These are phyloP conservation scores for Clytia hemisphaerica DNA, from an alignment of 30 jellyfish, hydroid and myxozoan genomes.

Conservation along the genomic window DNA sequence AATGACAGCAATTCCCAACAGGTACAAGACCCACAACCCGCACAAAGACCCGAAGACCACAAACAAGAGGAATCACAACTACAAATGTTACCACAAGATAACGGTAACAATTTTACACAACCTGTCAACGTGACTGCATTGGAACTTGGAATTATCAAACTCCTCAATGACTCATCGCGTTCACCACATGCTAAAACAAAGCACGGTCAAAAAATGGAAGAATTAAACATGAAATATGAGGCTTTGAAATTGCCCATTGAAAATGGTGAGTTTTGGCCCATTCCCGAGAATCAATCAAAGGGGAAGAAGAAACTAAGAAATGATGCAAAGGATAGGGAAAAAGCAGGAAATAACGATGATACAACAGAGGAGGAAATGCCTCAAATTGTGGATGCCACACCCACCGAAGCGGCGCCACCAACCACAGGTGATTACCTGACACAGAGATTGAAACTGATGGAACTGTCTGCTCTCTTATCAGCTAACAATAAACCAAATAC, in stretches of 20 bases:
- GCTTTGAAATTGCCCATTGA: constrained; percentile 26
- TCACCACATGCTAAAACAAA: neutral
- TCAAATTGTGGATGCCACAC: constrained; percentile 28
- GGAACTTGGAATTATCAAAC: constrained; percentile 27
- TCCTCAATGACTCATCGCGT: constrained; percentile 22
- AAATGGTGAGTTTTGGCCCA: constrained; percentile 22
- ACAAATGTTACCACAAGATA: constrained; percentile 3
- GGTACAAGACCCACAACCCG: neutral
- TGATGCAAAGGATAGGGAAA: neutral
- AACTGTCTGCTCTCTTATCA: too few species aligned
- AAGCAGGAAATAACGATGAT: neutral
- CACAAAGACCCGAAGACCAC: neutral
- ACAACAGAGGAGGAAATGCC: constrained; percentile 3
- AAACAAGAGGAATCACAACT: too few species aligned
- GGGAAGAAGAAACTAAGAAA: neutral
- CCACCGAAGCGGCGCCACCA: constrained; percentile 31
- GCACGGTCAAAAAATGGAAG: neutral
- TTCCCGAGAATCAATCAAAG: neutral
- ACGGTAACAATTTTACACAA: constrained; percentile 16
- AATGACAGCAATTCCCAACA: too few species aligned
- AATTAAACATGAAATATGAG: constrained; percentile 15
- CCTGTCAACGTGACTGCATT: constrained; percentile 32
- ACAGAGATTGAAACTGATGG: too few species aligned
- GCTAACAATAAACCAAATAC: too few species aligned
- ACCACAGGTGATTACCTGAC: too few species aligned